These are phyloP conservation scores for Palloptera scutellata DNA, from an alignment of 2,888 invertebrate genomes.

Conservation along the genomic window DNA sequence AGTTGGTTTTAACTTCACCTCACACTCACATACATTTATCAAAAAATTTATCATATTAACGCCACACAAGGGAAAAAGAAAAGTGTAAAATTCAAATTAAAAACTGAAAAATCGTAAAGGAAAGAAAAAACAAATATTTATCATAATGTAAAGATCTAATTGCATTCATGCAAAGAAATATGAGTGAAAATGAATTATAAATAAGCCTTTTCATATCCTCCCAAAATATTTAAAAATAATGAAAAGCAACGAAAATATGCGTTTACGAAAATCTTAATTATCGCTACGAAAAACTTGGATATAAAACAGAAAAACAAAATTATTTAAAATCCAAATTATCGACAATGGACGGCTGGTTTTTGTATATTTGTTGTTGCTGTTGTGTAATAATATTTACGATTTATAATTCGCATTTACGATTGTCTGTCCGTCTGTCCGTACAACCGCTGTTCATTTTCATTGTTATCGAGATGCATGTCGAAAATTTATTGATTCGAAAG, in stretches of 20 bases:
- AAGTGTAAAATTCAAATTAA: not conserved
- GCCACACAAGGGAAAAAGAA: too few species aligned
- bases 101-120: not conserved
- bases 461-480: conserved; percentile 39
- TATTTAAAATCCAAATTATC: conserved; percentile 1
- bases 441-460: conserved; percentile 4
- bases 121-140: conserved; percentile 1
- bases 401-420: conserved; percentile 1
- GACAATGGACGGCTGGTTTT: not conserved
- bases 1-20: not conserved
- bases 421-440: not conserved
- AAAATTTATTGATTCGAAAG: conserved; percentile 52
- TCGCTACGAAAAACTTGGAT: not conserved
- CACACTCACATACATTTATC: not conserved
- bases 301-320: not conserved
- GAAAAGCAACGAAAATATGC: not conserved
- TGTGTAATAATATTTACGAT: not conserved
- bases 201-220: not conserved
- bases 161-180: conserved; percentile 10
- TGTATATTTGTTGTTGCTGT: not conserved
- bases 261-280: conserved; percentile 1
- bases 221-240: not conserved
- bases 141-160: conserved; percentile 15
- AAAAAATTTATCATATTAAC: not conserved
- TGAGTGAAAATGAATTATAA: conserved; percentile 4